These are phyloP conservation scores for Micronycteris hirsuta DNA, from an alignment of 2,113 vertebrate genomes.

Conservation along the genomic window DNA sequence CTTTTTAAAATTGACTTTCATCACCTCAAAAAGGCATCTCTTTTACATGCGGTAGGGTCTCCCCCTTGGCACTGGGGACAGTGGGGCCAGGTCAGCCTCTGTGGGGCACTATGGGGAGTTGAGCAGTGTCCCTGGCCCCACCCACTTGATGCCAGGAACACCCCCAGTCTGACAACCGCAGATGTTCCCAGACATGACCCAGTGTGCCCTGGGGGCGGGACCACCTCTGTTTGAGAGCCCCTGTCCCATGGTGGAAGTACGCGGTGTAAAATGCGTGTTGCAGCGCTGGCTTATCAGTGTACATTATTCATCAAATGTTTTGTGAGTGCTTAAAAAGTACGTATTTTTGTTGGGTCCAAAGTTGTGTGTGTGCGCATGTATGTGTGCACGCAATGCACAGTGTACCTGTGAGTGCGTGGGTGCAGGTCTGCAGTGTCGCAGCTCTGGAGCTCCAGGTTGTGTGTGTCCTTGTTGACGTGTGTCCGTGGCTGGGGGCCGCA, in stretches of 20 bases:
- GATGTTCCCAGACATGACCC: accelerated
- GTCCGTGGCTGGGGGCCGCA: background rate
- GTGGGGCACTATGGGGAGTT: background rate
- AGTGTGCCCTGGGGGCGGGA: accelerated
- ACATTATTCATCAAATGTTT: accelerated
- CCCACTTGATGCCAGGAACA: too few relatives aligned
- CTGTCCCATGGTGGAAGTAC: accelerated
- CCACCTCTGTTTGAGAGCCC: background rate
- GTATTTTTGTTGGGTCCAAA: background rate
- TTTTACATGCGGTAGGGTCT: background rate
- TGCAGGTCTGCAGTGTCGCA: accelerated
- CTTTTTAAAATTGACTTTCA: background rate
- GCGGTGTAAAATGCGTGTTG: accelerated
- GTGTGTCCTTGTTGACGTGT: accelerated
- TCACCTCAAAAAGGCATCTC: background rate
- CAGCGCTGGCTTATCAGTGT: background rate
- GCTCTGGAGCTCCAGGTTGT: background rate
- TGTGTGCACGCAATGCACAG: too few relatives aligned
- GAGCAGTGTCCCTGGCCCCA: background rate
- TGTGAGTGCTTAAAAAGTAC: background rate
- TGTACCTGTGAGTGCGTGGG: accelerated
- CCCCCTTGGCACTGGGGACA: background rate
- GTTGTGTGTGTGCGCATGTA: background rate
- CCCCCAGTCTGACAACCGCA: background rate
- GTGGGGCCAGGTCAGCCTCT: background rate